Conservation (phyloP, 2,113 vertebrate species). For the Epinephelus cyanopodus region DNA sequence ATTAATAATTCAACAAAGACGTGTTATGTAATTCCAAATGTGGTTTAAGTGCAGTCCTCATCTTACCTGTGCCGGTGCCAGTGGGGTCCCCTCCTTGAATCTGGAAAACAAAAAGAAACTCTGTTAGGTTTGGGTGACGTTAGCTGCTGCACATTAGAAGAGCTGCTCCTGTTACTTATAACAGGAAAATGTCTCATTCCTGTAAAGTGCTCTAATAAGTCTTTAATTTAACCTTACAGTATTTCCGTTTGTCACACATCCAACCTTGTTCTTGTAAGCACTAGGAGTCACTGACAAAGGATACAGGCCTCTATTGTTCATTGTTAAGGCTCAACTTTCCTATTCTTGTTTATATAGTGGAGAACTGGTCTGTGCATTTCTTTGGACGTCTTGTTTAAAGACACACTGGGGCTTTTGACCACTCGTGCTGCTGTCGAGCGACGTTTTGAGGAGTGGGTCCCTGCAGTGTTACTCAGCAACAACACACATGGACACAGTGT, state of each 20-base stretch:
- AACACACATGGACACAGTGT: background rate
- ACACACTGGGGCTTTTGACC: slow-evolving; percentile 14
- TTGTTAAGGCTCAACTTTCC: slow-evolving; percentile 34
- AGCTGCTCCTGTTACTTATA: background rate
- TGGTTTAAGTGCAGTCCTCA: slow-evolving; percentile 28
- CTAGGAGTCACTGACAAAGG: background rate
- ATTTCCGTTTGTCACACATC: background rate
- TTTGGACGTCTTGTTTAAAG: slow-evolving; percentile 35
- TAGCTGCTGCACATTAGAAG: background rate
- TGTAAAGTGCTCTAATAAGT: background rate
- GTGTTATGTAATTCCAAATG: slow-evolving; percentile 46
- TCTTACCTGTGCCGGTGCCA: slow-evolving; percentile 94
- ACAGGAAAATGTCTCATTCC: background rate
- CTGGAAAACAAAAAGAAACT: slow-evolving; percentile 74
- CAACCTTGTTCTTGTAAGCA: background rate
- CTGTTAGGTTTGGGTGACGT: background rate
- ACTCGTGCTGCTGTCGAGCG: background rate
- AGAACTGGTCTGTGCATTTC: slow-evolving; percentile 17
- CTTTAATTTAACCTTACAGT: slow-evolving; percentile 3
- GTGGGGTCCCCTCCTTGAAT: slow-evolving; percentile 98
- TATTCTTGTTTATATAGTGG: slow-evolving; percentile 11
- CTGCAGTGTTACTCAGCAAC: background rate
- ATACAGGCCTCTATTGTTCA: slow-evolving; percentile 53
- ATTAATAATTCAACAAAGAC: slow-evolving; percentile 58
- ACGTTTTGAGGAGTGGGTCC: background rate